Evolutionary conservation across 2,113 vertebrate species (phyloP), one percentile per base, ranked within the genome.

Genomic region (Seriola quinqueradiata): DNA sequence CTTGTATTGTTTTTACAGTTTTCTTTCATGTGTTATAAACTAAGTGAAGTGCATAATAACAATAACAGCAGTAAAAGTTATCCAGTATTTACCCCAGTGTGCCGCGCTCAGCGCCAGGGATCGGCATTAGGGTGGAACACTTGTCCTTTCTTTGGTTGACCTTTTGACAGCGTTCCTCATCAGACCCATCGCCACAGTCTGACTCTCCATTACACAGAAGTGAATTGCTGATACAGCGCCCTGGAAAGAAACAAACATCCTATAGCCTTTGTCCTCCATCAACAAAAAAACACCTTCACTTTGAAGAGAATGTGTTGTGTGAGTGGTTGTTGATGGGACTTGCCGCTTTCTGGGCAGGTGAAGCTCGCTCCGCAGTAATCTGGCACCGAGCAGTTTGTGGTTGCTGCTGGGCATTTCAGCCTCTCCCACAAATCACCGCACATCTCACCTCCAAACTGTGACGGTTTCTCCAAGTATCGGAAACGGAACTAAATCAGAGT

Each of bases 141-240:
- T 95, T 95, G 25, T 90, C 89, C 1, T 93, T 57, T 38, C 57
- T 75, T 40, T 25, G 77, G 77, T 79, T 81, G 54, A 86, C 28
- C 0, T 85, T 73, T 8, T 95, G 93, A 77, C 98, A 99, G 58
- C 79, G 65, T 0, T 84, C 87, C 84, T 99, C 98, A 38, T 99
- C 98, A 10, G 96, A 96, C 4, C 78, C 89, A 23, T 96, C 95
- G 0, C 90, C 77, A 81, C 98, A 99, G 91, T 99, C 97, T 0
- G 0, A 0, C 25, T 98, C 97, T 65, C 97, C 96, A 0, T 99
- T 98, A 75, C 98, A 99, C 23, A 94, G 84, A 0, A 99, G 96
- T 8, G 94, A 93, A 73, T 60, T 89, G 89, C 95, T 95, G 83
- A 99, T 95, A 82, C 98, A 99, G 59, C 97, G 97, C 21, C 97